phyloP scores from a whole-genome alignment of 2,888 invertebrate genomes.

The Drosophila siamana region DNA sequence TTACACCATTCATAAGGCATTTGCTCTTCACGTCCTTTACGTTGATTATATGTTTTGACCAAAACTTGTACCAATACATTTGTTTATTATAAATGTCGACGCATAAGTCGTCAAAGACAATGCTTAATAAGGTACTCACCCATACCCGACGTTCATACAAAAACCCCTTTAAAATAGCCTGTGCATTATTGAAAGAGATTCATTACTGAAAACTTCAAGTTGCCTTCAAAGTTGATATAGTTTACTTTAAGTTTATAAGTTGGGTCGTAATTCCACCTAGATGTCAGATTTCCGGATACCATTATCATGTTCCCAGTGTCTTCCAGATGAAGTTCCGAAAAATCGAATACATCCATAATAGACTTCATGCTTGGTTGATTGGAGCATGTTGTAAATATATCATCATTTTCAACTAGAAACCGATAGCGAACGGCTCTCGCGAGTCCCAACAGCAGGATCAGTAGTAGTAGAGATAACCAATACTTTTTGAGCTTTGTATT shows the following conservation, averaged over 20 bases:
- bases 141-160: constrained; percentile 27
- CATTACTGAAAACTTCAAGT: too few species aligned
- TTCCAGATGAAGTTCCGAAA: neutral
- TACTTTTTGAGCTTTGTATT: neutral
- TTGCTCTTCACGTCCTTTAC: constrained; percentile 7
- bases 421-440: neutral
- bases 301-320: rapidly evolving
- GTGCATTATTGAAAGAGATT: too few species aligned
- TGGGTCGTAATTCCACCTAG: constrained; percentile 21
- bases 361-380: neutral
- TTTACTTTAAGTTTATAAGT: constrained; percentile 33
- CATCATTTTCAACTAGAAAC: neutral
- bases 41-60: constrained; percentile 27
- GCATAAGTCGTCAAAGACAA: neutral
- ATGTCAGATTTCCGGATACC: constrained; percentile 16
- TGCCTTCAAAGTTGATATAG: too few species aligned
- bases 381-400: neutral
- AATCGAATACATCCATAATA: neutral
- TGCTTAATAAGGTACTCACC: constrained; percentile 17
- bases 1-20: constrained; percentile 44
- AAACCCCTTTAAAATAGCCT: neutral
- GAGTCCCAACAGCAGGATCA: neutral
- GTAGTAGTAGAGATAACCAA: neutral
- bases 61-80: constrained; percentile 29
- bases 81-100: constrained; percentile 1